Evolutionary conservation across 1,140 invertebrate species (phyloP).

Genomic region (Drosophila pseudoananassae): DNA sequence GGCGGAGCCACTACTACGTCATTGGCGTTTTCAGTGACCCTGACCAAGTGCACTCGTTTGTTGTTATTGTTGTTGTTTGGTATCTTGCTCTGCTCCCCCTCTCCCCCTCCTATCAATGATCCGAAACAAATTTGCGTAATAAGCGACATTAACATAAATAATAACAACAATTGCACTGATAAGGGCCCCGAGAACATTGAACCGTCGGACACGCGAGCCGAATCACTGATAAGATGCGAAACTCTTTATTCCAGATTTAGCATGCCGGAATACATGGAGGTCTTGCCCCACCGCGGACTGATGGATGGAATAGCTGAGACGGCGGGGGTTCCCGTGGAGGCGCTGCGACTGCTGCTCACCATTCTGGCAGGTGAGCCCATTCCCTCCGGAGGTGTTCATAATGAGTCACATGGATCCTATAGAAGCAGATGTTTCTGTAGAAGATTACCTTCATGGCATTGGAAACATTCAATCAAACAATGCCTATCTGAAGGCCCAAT

Average conservation of each 20-base stretch:
- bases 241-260: slow-evolving; percentile 38
- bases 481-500: neutral
- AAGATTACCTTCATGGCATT: too few species aligned
- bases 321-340: slow-evolving; percentile 86
- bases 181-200: slow-evolving; percentile 21
- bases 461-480: too few species aligned
- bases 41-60: slow-evolving; percentile 41
- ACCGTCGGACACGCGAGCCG: slow-evolving; percentile 30
- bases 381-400: neutral
- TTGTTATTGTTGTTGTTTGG: slow-evolving; percentile 18
- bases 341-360: slow-evolving; percentile 88
- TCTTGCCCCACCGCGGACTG: slow-evolving; percentile 18
- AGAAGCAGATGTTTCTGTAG: too few species aligned
- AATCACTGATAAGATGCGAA: slow-evolving; percentile 14
- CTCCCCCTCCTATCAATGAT: slow-evolving; percentile 5
- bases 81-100: slow-evolving; percentile 9
- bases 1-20: neutral
- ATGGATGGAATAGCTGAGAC: slow-evolving; percentile 60
- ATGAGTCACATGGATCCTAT: neutral
- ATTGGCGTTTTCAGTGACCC: slow-evolving; percentile 26
- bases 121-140: slow-evolving; percentile 47
- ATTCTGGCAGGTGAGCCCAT: slow-evolving; percentile 87
- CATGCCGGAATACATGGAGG: slow-evolving; percentile 23
- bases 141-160: slow-evolving; percentile 27
- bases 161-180: slow-evolving; percentile 39